These are phyloP conservation scores for Campylomormyrus tamandua DNA, from an alignment of 2,113 vertebrate species.

Conservation along the genomic window DNA sequence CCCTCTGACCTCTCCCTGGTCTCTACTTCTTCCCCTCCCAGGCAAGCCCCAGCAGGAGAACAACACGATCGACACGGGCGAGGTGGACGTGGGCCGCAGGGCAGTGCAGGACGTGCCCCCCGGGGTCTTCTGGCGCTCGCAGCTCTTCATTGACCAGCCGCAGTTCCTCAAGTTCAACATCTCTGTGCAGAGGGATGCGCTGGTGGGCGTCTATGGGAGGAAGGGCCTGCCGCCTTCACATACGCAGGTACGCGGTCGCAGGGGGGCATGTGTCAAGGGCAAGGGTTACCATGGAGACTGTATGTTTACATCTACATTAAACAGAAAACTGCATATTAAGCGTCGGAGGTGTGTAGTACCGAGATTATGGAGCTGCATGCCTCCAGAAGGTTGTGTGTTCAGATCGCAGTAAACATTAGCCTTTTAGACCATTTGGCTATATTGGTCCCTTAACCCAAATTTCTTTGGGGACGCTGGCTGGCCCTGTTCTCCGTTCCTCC, in stretches of 20 bases:
- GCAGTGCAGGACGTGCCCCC: slow-evolving; percentile 85
- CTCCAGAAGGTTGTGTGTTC: not conserved
- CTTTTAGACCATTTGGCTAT: not conserved
- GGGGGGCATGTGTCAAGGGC: not conserved
- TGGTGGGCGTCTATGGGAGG: slow-evolving; percentile 93
- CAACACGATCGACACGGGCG: slow-evolving; percentile 94
- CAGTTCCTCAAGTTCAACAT: slow-evolving; percentile 99
- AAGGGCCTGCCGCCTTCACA: slow-evolving; percentile 95
- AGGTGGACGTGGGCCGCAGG: slow-evolving; percentile 88
- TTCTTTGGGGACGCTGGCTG: not conserved
- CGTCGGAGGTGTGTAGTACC: not conserved
- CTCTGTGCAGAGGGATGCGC: slow-evolving; percentile 88
- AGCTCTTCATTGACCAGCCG: slow-evolving; percentile 93
- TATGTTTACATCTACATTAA: not conserved
- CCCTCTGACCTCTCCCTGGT: not conserved
- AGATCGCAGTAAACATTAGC: not conserved
- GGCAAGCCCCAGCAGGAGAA: slow-evolving; percentile 90
- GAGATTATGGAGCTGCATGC: not conserved
- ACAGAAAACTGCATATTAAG: not conserved
- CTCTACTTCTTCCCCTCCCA: slow-evolving; percentile 38
- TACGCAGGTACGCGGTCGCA: slow-evolving; percentile 73
- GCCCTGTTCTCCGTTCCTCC: not conserved
- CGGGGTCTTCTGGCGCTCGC: slow-evolving; percentile 95
- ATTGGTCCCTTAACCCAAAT: not conserved
- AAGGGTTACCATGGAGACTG: not conserved